Conservation (phyloP, 1,140 invertebrate species). For the Theocolax elegans region DNA sequence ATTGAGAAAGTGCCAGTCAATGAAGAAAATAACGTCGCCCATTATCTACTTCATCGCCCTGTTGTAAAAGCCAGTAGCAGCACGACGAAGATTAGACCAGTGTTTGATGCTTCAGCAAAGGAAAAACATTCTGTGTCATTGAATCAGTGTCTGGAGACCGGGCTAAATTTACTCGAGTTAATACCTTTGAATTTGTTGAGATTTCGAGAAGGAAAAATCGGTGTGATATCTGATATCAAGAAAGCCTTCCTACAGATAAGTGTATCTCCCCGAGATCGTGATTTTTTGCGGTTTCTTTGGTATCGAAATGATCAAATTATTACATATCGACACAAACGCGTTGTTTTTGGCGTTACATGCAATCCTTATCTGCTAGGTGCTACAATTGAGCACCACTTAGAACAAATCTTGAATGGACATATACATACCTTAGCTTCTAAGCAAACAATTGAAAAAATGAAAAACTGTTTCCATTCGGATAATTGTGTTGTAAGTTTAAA, state of each 20-base stretch:
- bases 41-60: constrained; percentile 23
- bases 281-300: constrained; percentile 20
- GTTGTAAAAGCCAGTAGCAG: no score
- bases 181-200: neutral
- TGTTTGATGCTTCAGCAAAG: constrained; percentile 44
- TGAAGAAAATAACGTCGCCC: neutral
- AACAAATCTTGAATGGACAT: no score
- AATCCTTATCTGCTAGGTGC: no score
- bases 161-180: constrained; percentile 10
- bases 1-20: neutral
- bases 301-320: no score
- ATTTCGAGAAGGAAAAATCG: neutral
- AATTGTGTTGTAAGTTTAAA: no score
- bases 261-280: neutral
- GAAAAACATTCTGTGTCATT: constrained; percentile 44
- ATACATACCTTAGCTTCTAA: no score
- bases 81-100: constrained; percentile 43
- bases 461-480: no score
- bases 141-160: constrained; percentile 58
- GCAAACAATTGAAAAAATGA: no score
- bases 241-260: constrained; percentile 20
- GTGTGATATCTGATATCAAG: neutral
- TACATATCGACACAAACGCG: no score
- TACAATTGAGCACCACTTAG: no score
- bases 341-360: no score